These are phyloP conservation scores for Trichonephila clavipes DNA, from an alignment of 1,140 invertebrate genomes.

Conservation along the genomic window DNA sequence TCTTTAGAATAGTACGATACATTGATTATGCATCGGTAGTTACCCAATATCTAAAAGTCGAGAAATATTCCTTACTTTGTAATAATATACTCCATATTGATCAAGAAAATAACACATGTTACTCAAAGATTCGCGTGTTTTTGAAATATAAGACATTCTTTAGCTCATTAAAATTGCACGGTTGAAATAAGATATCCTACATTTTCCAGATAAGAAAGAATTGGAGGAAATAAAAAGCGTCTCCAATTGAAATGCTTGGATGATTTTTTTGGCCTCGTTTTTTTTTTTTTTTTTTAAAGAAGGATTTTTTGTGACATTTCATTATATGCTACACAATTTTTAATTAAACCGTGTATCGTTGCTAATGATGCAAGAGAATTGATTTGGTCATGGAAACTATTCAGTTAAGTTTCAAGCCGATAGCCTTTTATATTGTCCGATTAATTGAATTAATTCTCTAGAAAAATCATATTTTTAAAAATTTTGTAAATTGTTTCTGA, in stretches of 20 bases:
- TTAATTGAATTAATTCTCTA: too few relatives aligned
- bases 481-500: too few relatives aligned
- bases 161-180: neutral
- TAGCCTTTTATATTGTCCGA: too few relatives aligned
- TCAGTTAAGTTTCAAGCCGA: neutral
- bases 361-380: conserved; percentile 35
- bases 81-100: too few relatives aligned
- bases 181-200: neutral
- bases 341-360: conserved; percentile 14
- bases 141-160: neutral
- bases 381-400: neutral
- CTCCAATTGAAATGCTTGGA: neutral
- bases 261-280: neutral
- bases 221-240: neutral
- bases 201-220: neutral
- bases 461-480: too few relatives aligned
- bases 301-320: neutral
- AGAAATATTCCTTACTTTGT: too few relatives aligned
- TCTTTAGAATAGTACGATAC: too few relatives aligned
- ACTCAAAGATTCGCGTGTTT: too few relatives aligned
- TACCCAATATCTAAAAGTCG: too few relatives aligned
- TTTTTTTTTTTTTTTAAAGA: neutral
- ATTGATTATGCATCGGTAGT: too few relatives aligned
- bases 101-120: too few relatives aligned
- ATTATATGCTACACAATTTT: conserved; percentile 11